Conservation (phyloP, 2,113 vertebrate genomes). For the Naja naja region DNA sequence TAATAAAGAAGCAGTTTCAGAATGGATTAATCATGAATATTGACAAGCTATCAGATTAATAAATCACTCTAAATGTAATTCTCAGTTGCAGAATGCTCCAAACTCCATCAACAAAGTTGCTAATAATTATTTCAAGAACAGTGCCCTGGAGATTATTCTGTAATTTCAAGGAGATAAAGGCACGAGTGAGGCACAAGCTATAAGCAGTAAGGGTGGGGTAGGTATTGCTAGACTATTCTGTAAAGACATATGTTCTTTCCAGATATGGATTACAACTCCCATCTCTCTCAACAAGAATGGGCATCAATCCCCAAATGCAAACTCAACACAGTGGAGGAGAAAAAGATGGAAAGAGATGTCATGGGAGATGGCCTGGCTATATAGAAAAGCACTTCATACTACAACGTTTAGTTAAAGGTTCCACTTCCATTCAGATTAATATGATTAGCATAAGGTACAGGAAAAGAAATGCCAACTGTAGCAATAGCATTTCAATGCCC, state of each 20-base stretch:
- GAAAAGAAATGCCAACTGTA: neutral
- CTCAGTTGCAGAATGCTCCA: neutral
- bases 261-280: neutral
- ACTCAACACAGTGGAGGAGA: neutral
- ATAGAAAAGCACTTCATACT: neutral
- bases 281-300: neutral
- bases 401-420: neutral
- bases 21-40: neutral
- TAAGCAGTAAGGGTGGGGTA: neutral
- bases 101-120: neutral
- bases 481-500: neutral
- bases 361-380: neutral
- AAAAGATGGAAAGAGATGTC: neutral
- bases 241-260: neutral
- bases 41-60: neutral
- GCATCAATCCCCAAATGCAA: no score
- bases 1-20: neutral
- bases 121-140: neutral
- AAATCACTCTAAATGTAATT: neutral
- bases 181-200: neutral
- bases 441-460: neutral
- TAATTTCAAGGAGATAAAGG: neutral
- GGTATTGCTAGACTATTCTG: neutral
- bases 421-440: neutral
- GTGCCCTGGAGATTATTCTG: neutral